Evolutionary conservation across 2,797 vertebrate species (phyloP).

Genomic region (Anniella stebbinsi): DNA sequence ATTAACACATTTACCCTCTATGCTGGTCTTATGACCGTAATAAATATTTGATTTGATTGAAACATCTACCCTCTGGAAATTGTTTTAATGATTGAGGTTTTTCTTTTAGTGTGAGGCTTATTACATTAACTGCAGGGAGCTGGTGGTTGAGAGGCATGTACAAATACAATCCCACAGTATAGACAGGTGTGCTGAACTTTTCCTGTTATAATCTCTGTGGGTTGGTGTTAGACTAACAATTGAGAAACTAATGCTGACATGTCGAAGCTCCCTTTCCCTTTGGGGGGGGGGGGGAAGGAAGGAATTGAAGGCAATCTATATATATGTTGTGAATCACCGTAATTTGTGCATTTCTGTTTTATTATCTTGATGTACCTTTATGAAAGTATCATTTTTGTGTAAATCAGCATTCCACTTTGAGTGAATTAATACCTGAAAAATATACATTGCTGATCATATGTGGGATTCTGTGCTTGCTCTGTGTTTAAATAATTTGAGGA

Average conservation of each 20-base stretch:
- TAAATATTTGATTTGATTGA: no score
- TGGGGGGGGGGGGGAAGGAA: no score
- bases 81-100: not conserved
- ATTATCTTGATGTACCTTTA: not conserved
- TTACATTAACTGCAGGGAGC: not conserved
- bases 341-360: not conserved
- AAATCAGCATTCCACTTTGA: not conserved
- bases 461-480: slow-evolving; percentile 32
- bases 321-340: not conserved
- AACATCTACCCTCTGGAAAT: no score
- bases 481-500: slow-evolving; percentile 59
- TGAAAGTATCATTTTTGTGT: not conserved
- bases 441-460: slow-evolving; percentile 9
- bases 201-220: not conserved
- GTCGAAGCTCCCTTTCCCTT: not conserved
- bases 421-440: not conserved
- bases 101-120: not conserved
- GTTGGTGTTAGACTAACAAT: not conserved
- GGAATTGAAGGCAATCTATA: not conserved
- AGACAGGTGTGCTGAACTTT: not conserved
- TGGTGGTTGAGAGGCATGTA: not conserved
- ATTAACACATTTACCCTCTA: no score
- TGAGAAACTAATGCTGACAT: not conserved
- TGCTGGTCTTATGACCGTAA: no score
- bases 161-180: not conserved